A percentile compares a stretch with the other conserved stretches of the same genome.
phyloP scores from a whole-genome alignment of 2,888 invertebrate species.

The Phyllotreta striolata region DNA sequence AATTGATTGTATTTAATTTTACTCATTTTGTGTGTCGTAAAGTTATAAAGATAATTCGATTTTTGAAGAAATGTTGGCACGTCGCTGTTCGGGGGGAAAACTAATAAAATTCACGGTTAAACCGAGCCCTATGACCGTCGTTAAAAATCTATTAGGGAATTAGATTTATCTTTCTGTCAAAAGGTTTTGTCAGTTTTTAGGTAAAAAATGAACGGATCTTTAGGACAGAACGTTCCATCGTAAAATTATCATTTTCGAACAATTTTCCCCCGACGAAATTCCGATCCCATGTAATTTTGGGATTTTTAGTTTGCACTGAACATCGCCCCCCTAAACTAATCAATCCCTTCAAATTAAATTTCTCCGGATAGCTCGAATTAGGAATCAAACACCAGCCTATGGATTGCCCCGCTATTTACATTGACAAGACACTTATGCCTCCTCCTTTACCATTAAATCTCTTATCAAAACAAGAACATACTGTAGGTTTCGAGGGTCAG shows the following conservation, averaged over 20 bases:
- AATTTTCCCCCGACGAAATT: not conserved
- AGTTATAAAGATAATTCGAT: not conserved
- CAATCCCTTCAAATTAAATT: too few relatives aligned
- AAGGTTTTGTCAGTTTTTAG: constrained; percentile 48
- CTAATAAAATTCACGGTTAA: constrained; percentile 39
- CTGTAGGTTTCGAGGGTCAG: constrained; percentile 48
- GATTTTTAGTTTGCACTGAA: too few relatives aligned
- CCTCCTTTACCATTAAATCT: constrained; percentile 40
- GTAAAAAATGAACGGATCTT: constrained; percentile 48
- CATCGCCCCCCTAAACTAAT: too few relatives aligned
- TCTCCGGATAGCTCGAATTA: not conserved
- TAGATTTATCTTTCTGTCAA: constrained; percentile 50
- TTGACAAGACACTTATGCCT: constrained; percentile 40
- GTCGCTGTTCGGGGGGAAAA: constrained; percentile 31
- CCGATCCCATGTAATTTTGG: too few relatives aligned
- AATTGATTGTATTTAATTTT: too few relatives aligned
- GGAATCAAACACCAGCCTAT: constrained; percentile 4
- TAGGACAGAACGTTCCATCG: constrained; percentile 36
- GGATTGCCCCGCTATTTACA: constrained; percentile 18
- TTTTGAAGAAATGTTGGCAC: not conserved
- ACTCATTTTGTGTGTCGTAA: too few relatives aligned
- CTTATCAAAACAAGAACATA: constrained; percentile 52
- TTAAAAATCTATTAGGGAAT: constrained; percentile 53
- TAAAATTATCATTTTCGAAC: constrained; percentile 38
- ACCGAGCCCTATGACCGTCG: constrained; percentile 44